phyloP scores from a whole-genome alignment of 2,797 vertebrate genomes.

The Tympanoctomys barrerae region DNA sequence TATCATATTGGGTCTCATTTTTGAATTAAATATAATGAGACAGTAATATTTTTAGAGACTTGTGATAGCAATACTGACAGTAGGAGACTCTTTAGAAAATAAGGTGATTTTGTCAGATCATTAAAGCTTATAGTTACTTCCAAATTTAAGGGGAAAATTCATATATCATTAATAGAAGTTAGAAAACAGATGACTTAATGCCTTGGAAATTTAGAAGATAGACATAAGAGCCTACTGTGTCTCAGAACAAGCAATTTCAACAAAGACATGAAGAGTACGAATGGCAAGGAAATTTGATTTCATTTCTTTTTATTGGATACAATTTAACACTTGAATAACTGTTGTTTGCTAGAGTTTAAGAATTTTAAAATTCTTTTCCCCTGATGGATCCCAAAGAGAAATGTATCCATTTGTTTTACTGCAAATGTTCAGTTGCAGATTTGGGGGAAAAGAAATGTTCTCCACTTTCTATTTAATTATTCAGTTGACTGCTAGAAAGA shows the following conservation, averaged over 20 bases:
- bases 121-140: constrained; percentile 32
- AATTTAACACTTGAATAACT: constrained; percentile 82
- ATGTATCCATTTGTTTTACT: constrained; percentile 76
- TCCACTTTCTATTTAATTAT: constrained; percentile 85
- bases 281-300: constrained; percentile 80
- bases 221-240: constrained; percentile 57
- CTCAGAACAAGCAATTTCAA: constrained; percentile 77
- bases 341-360: constrained; percentile 75
- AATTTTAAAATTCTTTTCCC: constrained; percentile 77
- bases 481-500: constrained; percentile 84
- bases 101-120: not conserved
- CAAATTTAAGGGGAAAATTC: constrained; percentile 3
- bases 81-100: not conserved
- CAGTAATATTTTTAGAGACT: not conserved
- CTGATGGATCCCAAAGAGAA: constrained; percentile 73
- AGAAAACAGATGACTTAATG: constrained; percentile 50
- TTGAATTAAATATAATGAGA: constrained; percentile 26
- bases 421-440: constrained; percentile 81
- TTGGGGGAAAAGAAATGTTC: constrained; percentile 83
- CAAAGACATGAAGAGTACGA: constrained; percentile 78
- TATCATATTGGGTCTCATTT: not conserved
- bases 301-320: constrained; percentile 82
- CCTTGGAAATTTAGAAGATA: constrained; percentile 65
- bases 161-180: constrained; percentile 60
- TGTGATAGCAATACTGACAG: not conserved